Percentiles rank a stretch among this genome's conserved stretches.
phyloP scores from a whole-genome alignment of 2,113 vertebrate genomes.

The Chionodraco myersi region DNA sequence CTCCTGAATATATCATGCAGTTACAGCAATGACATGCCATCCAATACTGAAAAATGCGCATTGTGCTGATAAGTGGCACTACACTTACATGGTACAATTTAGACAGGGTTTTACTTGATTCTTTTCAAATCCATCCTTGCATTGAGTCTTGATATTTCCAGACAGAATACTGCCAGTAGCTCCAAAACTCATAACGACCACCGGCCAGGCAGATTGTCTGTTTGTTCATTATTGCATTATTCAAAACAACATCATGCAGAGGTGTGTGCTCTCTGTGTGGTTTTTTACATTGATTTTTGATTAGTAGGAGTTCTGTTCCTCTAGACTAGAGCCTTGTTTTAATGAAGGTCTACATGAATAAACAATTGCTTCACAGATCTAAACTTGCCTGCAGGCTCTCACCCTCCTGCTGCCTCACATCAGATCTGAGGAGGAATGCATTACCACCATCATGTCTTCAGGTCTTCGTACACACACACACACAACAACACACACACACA shows the following conservation, averaged over 20 bases:
- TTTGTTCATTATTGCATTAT: too few relatives aligned
- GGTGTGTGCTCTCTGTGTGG: neutral
- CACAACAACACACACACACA: constrained; percentile 16
- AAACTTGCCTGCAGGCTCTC: constrained; percentile 67
- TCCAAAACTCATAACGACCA: neutral
- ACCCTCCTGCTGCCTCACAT: constrained; percentile 81
- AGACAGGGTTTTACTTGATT: neutral
- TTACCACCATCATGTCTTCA: constrained; percentile 89
- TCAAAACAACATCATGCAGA: neutral
- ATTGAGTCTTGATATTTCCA: neutral
- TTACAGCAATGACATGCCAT: neutral
- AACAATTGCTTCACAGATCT: neutral
- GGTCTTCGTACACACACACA: constrained; percentile 79
- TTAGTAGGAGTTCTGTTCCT: neutral
- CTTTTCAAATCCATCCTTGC: neutral
- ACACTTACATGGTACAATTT: neutral
- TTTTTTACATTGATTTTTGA: neutral
- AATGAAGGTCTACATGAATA: neutral
- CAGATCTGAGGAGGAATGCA: constrained; percentile 86
- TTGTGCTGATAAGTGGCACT: neutral
- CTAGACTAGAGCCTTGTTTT: neutral
- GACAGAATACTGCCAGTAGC: neutral
- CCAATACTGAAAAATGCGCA: neutral
- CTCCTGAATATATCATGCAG: neutral
- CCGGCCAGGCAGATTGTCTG: neutral